Evolutionary conservation across 2,113 vertebrate species (phyloP), one percentile per base, ranked within the genome.

Genomic region (Gobiocypris rarus): DNA sequence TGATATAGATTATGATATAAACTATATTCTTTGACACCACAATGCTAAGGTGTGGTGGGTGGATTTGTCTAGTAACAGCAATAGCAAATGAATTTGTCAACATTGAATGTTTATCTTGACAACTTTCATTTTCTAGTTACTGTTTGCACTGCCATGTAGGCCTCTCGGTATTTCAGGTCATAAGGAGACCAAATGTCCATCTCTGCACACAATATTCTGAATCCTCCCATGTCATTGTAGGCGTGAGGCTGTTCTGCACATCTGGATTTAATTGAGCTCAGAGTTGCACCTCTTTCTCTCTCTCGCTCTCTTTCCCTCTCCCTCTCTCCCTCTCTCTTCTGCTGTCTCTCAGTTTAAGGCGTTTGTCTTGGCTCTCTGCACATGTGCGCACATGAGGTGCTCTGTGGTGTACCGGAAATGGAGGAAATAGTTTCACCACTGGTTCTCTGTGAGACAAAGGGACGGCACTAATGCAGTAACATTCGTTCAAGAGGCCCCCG

Each of bases 221-320:
- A 45, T 84, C 43, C 84, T 74, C 85, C 85, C 78, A 74, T 75
- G 86, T 31, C 31, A 84, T 81, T 84, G 24, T 10, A 52, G 70
- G 87, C 90, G 85, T 61, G 84, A 90, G 85, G 59, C 59, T 88
- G 83, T 52, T 84, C 59, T 67, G 78, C 88, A 91, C 94, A 94
- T 93, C 92, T 94, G 93, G 92, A 26, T 93, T 92, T 88, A 74
- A 93, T 94, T 89, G 83, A 28, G 45, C 56, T 65, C 8, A 48
- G 81, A 83, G 59, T 81, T 89, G 70, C 86, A 87, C 85, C 77
- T 54, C 86, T 85, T 81, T 74, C 41, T 45, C 45, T 85, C 76
- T 82, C 84, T 78, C 56, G 34, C 73, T 65, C 50, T 83, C 85
- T 63, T 0, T 7, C 15, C 85, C 85, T 83, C 73, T 7, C 19